A percentile compares a stretch with the other conserved stretches of the same genome.
These are phyloP conservation scores for Stegophylla sp. DNA, from an alignment of 2,888 invertebrate genomes.

Conservation along the genomic window DNA sequence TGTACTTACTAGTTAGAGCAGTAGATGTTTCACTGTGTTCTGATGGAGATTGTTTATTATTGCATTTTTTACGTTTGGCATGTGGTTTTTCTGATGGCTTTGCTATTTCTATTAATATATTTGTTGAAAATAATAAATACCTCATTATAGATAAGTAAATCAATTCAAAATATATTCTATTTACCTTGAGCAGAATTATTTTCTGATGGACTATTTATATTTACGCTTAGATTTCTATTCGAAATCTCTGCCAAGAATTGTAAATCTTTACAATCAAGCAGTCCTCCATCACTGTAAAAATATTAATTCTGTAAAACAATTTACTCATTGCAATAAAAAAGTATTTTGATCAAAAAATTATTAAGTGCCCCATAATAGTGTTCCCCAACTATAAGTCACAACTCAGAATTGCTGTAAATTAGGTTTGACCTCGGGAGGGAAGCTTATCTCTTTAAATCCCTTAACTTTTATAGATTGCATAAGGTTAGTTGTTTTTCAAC, in stretches of 20 bases:
- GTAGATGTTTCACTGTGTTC: conserved; percentile 30
- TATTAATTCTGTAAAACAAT: neutral
- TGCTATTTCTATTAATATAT: neutral
- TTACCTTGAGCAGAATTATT: neutral
- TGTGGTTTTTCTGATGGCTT: conserved; percentile 4
- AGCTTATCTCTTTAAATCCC: no score
- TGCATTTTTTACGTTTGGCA: conserved; percentile 28
- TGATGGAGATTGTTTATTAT: conserved; percentile 31
- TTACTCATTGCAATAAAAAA: neutral
- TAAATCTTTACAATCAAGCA: conserved; percentile 40
- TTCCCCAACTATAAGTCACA: no score
- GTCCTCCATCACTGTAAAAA: conserved; percentile 16
- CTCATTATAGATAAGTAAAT: neutral
- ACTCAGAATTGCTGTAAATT: no score
- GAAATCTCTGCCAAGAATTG: conserved; percentile 48
- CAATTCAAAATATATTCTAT: no score
- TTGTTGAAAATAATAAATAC: neutral
- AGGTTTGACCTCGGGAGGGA: no score
- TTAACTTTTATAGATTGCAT: no score
- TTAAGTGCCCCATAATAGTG: no score
- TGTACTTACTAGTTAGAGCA: conserved; percentile 19
- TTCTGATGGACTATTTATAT: neutral
- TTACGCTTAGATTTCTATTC: conserved; percentile 13
- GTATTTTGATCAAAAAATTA: neutral
- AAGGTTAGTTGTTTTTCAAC: no score